Evolutionary conservation across 1,140 invertebrate species (phyloP), one percentile per base, ranked within the genome.

Genomic region (Ruditapes philippinarum): DNA sequence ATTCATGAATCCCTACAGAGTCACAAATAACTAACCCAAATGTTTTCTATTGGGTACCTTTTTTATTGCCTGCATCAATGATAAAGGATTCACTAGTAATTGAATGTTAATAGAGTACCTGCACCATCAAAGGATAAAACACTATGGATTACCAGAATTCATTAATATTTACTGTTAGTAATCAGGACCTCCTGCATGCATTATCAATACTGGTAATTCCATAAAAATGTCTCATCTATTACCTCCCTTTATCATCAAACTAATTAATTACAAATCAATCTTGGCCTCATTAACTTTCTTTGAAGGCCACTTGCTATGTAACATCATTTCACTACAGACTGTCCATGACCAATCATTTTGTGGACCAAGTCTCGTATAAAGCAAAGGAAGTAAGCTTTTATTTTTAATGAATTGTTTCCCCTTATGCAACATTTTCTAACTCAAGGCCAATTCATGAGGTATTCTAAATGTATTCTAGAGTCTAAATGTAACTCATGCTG

Each of bases 111-210:
- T 62, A 28, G 28, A 19, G 28, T 54, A 5, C 4, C 57, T 38
- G 2, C 33, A 70, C 14, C 65, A 70, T 70, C 65, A 70, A 70
- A 70, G 65, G 28, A 62, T 25, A 28, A n/a, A 38, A 70, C 65
- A 70, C 9, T 38, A 40, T 17, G 38, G 14, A 38, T 28, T 19
- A 70, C 12, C 14, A 70, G 38, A 70, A 70, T 1, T 31, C 14
- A 38, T 70, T 70, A 5, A 22, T n/a, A 70, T 70, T 65, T 70
- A 70, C 65, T 70, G 65, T 70, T 70, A 70, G 17, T 17, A 70
- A 70, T 70, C 38, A 70, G 22, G 65, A 36, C 3, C 33, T 25
- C 65, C 65, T 70, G 65, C 33, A 36, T 38, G 19, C 33, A 17
- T n/a, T 36, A 4, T 22, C 3, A 22, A 70, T 28, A 28, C n/a